Percentiles rank a stretch among this genome's conserved stretches.
phyloP scores from a whole-genome alignment of 1,140 invertebrate species.

The Hydropsyche tenuis region DNA sequence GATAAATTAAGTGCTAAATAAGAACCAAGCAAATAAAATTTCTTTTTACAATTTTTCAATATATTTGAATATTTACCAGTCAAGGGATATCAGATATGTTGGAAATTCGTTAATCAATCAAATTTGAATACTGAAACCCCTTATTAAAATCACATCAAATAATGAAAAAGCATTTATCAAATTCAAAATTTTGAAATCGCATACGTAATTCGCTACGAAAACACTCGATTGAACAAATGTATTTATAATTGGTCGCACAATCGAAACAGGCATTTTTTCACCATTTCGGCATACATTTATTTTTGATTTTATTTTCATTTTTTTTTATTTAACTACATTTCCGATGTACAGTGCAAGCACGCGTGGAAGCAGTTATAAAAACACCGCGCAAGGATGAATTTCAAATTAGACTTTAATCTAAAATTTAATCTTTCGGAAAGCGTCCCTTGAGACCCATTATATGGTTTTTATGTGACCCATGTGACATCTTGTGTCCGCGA shows the following conservation, averaged over 20 bases:
- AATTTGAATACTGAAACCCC: neutral
- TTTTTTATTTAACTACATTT: neutral
- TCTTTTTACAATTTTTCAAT: no score
- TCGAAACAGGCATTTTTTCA: neutral
- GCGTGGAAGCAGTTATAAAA: neutral
- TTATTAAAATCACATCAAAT: conserved; percentile 25
- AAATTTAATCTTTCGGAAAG: conserved; percentile 21
- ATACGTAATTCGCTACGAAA: neutral
- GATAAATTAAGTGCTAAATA: no score
- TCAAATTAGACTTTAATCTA: conserved; percentile 22
- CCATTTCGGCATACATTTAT: neutral
- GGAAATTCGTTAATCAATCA: conserved; percentile 14
- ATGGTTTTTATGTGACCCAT: conserved; percentile 15
- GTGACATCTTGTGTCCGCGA: conserved; percentile 13
- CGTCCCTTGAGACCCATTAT: conserved; percentile 3
- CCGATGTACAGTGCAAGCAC: neutral
- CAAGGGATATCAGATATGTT: neutral
- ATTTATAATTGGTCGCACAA: conserved; percentile 6
- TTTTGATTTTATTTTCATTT: neutral
- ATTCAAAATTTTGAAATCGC: neutral
- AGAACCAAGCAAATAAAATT: no score
- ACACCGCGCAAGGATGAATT: conserved; percentile 6
- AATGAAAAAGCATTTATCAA: conserved; percentile 23
- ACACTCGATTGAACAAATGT: conserved; percentile 13
- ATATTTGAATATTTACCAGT: no score